These are phyloP conservation scores for Poeciliopsis prolifica DNA, from an alignment of 2,113 vertebrate genomes.

Conservation along the genomic window DNA sequence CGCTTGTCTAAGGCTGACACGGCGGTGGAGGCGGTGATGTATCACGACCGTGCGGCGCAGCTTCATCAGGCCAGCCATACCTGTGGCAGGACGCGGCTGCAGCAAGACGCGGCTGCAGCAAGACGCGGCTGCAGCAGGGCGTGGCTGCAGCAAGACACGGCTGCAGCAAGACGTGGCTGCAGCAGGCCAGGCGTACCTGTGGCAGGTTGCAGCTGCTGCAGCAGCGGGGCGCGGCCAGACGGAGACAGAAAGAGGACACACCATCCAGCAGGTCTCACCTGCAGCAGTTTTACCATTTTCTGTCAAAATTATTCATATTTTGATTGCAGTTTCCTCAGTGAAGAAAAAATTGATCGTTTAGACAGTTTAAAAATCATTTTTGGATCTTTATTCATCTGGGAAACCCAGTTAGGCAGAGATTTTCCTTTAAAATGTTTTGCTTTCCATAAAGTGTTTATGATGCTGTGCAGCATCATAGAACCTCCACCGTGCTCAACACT, in stretches of 20 bases:
- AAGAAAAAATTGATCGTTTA: too few relatives aligned
- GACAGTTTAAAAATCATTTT: too few relatives aligned
- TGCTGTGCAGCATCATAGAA: too few relatives aligned
- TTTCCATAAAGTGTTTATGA: too few relatives aligned
- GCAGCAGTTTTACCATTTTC: neutral
- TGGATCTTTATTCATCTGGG: too few relatives aligned
- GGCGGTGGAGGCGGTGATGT: constrained; percentile 67
- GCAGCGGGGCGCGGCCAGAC: neutral
- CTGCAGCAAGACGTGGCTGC: neutral
- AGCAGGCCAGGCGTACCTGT: too few relatives aligned
- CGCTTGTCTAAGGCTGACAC: constrained; percentile 70
- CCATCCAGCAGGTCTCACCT: neutral
- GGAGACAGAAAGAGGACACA: constrained; percentile 23
- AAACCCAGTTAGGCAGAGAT: too few relatives aligned
- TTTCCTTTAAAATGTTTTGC: too few relatives aligned
- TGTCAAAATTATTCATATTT: too few relatives aligned
- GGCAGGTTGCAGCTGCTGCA: too few relatives aligned
- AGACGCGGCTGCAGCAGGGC: constrained; percentile 22
- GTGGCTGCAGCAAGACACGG: constrained; percentile 22
- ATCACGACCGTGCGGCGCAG: constrained; percentile 50
- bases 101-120: constrained; percentile 19
- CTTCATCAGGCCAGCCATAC: constrained; percentile 19
- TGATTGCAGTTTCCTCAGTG: too few relatives aligned
- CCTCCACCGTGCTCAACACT: too few relatives aligned
- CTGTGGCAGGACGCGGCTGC: constrained; percentile 20